Conservation (phyloP, 2,113 vertebrate genomes). For the Cyrtonyx montezumae region DNA sequence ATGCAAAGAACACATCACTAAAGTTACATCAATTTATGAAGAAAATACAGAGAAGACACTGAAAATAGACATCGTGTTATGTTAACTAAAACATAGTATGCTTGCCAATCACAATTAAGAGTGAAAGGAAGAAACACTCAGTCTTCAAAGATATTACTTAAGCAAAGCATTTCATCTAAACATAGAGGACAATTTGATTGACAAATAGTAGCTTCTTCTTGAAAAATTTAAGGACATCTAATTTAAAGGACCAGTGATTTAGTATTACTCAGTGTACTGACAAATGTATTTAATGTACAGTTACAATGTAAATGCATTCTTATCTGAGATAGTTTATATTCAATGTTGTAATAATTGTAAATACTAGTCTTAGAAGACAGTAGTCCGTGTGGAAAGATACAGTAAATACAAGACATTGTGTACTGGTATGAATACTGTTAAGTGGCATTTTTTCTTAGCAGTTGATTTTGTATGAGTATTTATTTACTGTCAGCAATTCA, state of each 20-base stretch:
- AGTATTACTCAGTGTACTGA: conserved; percentile 37
- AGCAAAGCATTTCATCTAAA: conserved; percentile 45
- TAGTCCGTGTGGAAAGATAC: not conserved
- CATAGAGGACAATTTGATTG: conserved; percentile 12
- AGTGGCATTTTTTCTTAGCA: not conserved
- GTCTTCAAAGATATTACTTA: conserved; percentile 59
- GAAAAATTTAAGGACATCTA: conserved; percentile 29
- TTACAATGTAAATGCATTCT: not conserved
- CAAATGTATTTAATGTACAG: conserved; percentile 1
- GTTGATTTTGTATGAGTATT: conserved; percentile 15
- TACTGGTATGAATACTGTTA: not conserved
- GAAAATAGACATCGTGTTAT: conserved; percentile 14
- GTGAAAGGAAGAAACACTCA: conserved; percentile 57
- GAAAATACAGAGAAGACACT: not conserved
- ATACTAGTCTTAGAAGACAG: not conserved
- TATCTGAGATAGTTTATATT: conserved; percentile 12
- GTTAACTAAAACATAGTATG: conserved; percentile 14
- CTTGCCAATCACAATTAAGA: conserved; percentile 54
- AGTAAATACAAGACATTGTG: not conserved
- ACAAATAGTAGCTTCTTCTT: conserved; percentile 38
- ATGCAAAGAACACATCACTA: not conserved
- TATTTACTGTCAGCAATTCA: conserved; percentile 47
- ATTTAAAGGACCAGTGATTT: conserved; percentile 50
- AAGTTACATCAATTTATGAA: not conserved
- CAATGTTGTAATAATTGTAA: not conserved